Conservation (phyloP, 2,113 vertebrate genomes). For the Pardalotus punctatus region DNA sequence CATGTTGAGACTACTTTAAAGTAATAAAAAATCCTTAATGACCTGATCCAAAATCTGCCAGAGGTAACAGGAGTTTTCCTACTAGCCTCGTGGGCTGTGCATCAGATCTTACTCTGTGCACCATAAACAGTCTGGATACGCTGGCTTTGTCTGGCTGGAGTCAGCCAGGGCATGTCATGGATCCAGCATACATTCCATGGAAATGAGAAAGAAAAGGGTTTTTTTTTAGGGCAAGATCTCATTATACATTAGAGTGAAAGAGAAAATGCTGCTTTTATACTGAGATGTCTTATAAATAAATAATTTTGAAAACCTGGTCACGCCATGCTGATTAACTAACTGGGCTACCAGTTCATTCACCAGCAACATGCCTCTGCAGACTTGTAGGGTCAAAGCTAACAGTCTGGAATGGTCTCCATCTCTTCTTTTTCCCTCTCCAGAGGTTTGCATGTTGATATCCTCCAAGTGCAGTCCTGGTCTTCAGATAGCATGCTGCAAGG, state of each 20-base stretch:
- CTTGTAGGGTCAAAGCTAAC: constrained; percentile 50
- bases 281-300: constrained; percentile 17
- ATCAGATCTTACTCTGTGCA: not conserved
- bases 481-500: constrained; percentile 60
- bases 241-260: not conserved
- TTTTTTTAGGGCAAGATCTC: not conserved
- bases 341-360: constrained; percentile 39
- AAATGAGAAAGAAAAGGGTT: not conserved
- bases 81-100: not conserved
- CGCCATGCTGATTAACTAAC: constrained; percentile 9
- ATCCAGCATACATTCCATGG: not conserved
- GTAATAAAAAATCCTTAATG: not conserved
- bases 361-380: constrained; percentile 70
- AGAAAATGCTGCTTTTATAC: constrained; percentile 12
- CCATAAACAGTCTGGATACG: not conserved
- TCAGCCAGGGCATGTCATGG: not conserved
- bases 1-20: not conserved
- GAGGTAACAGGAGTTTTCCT: not conserved
- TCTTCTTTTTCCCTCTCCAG: not conserved
- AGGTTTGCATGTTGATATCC: constrained; percentile 19
- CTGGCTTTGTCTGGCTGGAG: not conserved
- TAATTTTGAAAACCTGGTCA: constrained; percentile 13
- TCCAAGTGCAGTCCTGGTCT: not conserved
- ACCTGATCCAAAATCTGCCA: constrained; percentile 23
- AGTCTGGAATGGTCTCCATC: constrained; percentile 60